Evolutionary conservation across 2,888 invertebrate genomes (phyloP).

Genomic region (Acanthopleura granulata): DNA sequence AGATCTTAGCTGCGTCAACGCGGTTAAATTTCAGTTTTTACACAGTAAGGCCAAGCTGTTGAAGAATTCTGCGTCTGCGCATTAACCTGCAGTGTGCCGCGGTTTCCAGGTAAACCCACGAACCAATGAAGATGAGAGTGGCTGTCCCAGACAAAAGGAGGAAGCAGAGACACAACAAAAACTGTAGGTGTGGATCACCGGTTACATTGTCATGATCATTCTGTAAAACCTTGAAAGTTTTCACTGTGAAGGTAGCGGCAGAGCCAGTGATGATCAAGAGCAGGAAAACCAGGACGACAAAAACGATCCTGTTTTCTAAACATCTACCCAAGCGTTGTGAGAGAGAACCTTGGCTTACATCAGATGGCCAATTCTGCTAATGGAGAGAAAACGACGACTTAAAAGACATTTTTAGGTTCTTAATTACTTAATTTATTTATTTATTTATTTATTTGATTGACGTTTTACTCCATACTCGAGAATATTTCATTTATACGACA

Average conservation of each 20-base stretch:
- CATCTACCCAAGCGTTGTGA: neutral
- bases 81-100: neutral
- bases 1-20: too few species aligned
- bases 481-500: too few species aligned
- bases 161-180: conserved; percentile 6
- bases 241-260: conserved; percentile 11
- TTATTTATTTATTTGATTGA: too few species aligned
- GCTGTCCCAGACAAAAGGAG: conserved; percentile 10
- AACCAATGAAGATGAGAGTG: conserved; percentile 5
- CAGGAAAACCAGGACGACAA: neutral
- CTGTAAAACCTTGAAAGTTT: conserved; percentile 2
- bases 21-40: neutral
- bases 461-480: too few species aligned
- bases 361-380: conserved; percentile 11
- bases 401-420: neutral
- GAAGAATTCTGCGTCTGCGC: conserved; percentile 2
- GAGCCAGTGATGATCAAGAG: conserved; percentile 15
- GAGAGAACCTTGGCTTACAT: neutral
- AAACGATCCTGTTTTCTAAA: neutral
- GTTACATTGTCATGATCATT: neutral
- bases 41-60: neutral
- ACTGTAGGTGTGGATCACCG: conserved; percentile 16
- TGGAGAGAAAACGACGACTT: neutral
- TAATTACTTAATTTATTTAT: too few species aligned
- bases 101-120: conserved; percentile 6